Evolutionary conservation across 2,888 invertebrate species (phyloP).

Genomic region (Callyntrura sp.): DNA sequence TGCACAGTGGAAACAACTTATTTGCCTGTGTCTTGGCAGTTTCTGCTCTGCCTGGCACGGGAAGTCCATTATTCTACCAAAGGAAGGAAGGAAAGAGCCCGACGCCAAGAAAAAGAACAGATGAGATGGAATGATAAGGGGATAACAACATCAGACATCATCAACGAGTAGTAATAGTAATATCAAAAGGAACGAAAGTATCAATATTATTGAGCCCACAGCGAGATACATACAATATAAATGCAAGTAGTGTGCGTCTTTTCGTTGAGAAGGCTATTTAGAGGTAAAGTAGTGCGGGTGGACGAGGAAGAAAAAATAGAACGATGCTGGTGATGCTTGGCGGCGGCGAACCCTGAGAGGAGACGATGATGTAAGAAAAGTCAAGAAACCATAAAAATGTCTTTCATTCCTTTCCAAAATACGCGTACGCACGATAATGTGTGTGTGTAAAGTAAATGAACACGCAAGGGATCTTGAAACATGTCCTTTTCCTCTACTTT

Average conservation of each 20-base stretch:
- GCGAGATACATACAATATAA: too few relatives aligned
- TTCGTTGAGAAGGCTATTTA: too few relatives aligned
- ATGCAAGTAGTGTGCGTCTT: background rate
- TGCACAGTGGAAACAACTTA: background rate
- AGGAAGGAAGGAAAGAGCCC: slow-evolving; percentile 35
- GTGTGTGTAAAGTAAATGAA: slow-evolving; percentile 29
- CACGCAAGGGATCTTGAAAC: slow-evolving; percentile 11
- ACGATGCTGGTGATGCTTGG: background rate
- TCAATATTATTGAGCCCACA: too few relatives aligned
- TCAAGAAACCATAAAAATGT: slow-evolving; percentile 65
- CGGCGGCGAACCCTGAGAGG: slow-evolving; percentile 25
- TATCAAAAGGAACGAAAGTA: too few relatives aligned
- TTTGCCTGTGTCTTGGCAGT: background rate
- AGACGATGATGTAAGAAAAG: slow-evolving; percentile 44
- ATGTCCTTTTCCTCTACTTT: background rate
- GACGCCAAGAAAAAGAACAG: slow-evolving; percentile 59
- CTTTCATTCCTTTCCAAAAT: slow-evolving; percentile 67
- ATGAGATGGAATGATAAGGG: slow-evolving; percentile 37
- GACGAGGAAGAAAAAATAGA: background rate
- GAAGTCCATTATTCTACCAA: slow-evolving; percentile 13
- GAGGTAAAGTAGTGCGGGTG: slow-evolving; percentile 15
- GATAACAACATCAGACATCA: slow-evolving; percentile 1
- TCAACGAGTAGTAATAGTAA: background rate
- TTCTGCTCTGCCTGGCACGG: background rate
- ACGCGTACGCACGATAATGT: slow-evolving; percentile 19